These are phyloP conservation scores for Caenorhabditis inopinata DNA, from an alignment of 1,140 invertebrate genomes.

Conservation along the genomic window DNA sequence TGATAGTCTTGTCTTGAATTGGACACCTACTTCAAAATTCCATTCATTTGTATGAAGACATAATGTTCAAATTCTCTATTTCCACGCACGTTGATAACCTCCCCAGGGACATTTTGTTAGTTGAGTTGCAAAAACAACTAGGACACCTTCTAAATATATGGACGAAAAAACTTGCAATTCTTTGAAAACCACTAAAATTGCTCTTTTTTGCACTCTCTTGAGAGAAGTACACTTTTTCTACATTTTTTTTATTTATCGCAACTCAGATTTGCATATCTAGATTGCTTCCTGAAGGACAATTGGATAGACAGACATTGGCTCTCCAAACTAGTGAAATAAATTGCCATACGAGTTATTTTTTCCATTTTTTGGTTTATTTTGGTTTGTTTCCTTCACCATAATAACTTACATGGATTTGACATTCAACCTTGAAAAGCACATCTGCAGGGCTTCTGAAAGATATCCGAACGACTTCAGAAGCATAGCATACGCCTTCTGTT, in stretches of 20 bases:
- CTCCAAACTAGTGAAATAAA: too few species aligned
- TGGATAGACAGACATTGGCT: background rate
- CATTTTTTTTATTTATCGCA: background rate
- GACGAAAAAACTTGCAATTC: slow-evolving; percentile 4
- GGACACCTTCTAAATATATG: background rate
- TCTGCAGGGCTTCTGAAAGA: too few species aligned
- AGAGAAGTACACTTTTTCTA: background rate
- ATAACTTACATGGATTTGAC: too few species aligned
- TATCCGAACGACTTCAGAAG: too few species aligned
- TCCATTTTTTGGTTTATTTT: too few species aligned
- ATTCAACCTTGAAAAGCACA: too few species aligned
- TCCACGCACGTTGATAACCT: background rate
- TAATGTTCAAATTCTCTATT: background rate
- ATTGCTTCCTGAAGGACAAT: background rate
- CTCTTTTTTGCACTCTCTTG: background rate
- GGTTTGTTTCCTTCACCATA: too few species aligned
- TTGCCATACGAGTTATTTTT: too few species aligned
- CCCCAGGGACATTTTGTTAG: background rate
- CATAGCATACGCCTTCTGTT: too few species aligned
- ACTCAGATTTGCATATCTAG: slow-evolving; percentile 11
- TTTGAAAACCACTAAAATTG: slow-evolving; percentile 21
- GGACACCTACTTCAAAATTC: too few species aligned
- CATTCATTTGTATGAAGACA: background rate
- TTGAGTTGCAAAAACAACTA: background rate
- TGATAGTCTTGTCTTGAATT: too few species aligned